Percentiles rank a stretch among this genome's conserved stretches.
These are phyloP conservation scores for Mus spretus DNA, from an alignment of 2,797 vertebrate species.

Conservation along the genomic window DNA sequence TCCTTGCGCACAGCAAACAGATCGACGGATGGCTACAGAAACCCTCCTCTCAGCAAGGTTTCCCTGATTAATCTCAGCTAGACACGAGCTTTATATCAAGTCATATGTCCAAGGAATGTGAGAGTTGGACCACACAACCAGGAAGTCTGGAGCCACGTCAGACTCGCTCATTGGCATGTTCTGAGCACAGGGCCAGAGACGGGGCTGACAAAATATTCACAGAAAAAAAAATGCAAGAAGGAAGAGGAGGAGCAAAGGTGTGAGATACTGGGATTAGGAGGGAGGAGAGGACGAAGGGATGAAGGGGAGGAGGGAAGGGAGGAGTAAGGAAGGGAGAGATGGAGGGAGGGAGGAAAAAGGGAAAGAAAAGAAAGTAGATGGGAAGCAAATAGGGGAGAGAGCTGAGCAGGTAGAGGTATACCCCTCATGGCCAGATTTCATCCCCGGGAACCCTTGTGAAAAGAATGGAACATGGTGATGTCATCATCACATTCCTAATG, in stretches of 20 bases:
- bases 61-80: not conserved
- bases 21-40: not conserved
- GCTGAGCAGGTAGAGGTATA: not conserved
- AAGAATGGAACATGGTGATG: not conserved
- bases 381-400: not conserved
- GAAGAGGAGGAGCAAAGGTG: not conserved
- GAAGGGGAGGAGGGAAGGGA: not conserved
- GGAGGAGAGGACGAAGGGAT: not conserved
- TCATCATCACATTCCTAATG: not conserved
- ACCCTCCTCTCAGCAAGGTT: slow-evolving; percentile 10
- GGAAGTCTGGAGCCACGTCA: not conserved
- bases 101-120: not conserved
- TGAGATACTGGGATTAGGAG: not conserved
- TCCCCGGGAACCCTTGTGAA: not conserved
- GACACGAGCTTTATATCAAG: not conserved
- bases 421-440: not conserved
- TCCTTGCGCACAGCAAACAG: not conserved
- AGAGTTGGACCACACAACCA: not conserved
- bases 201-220: not conserved
- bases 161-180: not conserved
- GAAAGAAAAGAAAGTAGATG: not conserved
- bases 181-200: not conserved
- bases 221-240: not conserved
- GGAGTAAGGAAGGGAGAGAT: not conserved
- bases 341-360: fast-evolving